Evolutionary conservation across 2,797 vertebrate genomes (phyloP), one percentile per base, ranked within the genome.

Genomic region (Lepidocolaptes lacrymiger): DNA sequence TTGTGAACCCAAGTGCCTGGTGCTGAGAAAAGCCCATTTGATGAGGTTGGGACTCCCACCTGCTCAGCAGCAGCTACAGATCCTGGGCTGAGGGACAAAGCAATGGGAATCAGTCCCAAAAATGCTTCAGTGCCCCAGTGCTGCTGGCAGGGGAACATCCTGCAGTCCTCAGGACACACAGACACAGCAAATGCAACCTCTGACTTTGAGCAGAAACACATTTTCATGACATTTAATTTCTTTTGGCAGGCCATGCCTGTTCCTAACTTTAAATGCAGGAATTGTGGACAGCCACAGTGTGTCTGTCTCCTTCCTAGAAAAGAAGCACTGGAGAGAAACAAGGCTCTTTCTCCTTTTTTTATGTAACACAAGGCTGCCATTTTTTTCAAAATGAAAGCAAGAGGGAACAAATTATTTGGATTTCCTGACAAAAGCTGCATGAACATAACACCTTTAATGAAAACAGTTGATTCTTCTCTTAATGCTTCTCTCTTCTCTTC

Each of bases 321-420:
- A 54, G 73, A 17, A 78, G 49, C 58, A 22, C 66, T 39, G 39
- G 48, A 78, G 77, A 84, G 62, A 55, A 90, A 55, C 58, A n/a
- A 68, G 39, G 63, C 56, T 69, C 34, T 43, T 84, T 66, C 77
- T 55, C 44, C 68, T 79, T 58, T 44, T 39, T 73, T 72, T n/a
- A 26, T 39, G 17, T 18, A 43, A 23, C 46, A 68, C 23, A 4
- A 56, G 63, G 66, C 85, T 93, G 74, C 77, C 54, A 26, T 88
- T 94, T 91, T 90, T 67, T 85, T 85, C 67, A 6, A 87, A 49
- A 74, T 48, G 67, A 87, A 88, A 87, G 74, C 63, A 73, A 89
- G 59, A 36, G 62, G 66, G 86, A 94, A 43, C 54, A 78, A 92
- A 85, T 88, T 81, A 84, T 69, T 95, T 82, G 86, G 62, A 63